Conservation (phyloP, 2,888 invertebrate genomes). For the Apotomis betuletana region DNA sequence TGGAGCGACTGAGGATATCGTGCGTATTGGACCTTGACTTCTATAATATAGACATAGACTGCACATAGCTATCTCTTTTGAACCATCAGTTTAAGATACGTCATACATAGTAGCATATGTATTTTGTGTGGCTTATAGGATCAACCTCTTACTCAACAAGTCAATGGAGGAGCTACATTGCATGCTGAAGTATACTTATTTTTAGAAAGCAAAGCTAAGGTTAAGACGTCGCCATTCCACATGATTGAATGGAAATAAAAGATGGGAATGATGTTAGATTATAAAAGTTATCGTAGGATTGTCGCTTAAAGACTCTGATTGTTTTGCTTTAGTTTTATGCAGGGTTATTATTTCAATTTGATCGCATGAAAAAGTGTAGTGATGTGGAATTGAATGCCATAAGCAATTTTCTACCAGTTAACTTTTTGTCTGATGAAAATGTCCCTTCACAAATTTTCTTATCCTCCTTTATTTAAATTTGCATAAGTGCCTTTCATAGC, state of each 20-base stretch:
- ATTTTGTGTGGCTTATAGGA: background rate
- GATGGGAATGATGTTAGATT: too few relatives aligned
- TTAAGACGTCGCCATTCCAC: background rate
- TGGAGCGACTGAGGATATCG: background rate
- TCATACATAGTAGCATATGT: background rate
- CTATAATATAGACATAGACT: background rate
- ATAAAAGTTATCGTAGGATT: too few relatives aligned
- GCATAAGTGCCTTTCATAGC: constrained; percentile 10
- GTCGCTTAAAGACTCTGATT: too few relatives aligned
- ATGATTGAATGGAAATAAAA: too few relatives aligned
- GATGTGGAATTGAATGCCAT: too few relatives aligned
- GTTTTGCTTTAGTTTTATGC: too few relatives aligned
- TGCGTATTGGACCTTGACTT: background rate
- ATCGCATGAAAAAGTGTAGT: too few relatives aligned
- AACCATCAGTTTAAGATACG: background rate
- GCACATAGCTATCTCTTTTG: background rate
- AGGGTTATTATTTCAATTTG: too few relatives aligned
- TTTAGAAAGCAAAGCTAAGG: background rate
- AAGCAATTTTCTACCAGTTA: too few relatives aligned
- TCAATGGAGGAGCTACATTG: background rate
- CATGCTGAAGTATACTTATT: background rate
- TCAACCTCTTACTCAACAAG: background rate
- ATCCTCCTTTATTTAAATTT: background rate
- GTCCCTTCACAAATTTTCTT: too few relatives aligned
- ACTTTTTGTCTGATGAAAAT: too few relatives aligned